These are phyloP conservation scores for Polyommatus iphigenia DNA, from an alignment of 2,888 invertebrate species.

Conservation along the genomic window DNA sequence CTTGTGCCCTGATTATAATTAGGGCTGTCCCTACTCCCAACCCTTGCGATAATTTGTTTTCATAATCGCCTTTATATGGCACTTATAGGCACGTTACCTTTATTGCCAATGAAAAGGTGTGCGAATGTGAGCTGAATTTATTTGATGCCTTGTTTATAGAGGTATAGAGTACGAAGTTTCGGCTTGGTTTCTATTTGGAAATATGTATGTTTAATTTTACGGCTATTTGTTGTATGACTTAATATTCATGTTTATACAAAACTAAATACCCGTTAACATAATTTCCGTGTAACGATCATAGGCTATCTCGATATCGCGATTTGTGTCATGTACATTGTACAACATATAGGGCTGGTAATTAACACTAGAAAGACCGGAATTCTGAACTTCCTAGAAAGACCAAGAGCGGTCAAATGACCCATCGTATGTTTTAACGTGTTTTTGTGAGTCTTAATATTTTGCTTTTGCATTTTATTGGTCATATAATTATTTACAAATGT, in stretches of 20 bases:
- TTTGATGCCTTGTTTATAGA: not conserved
- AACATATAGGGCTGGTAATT: not conserved
- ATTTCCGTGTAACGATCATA: constrained; percentile 20
- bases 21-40: constrained; percentile 31
- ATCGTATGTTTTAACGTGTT: too few relatives aligned
- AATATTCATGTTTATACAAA: too few relatives aligned
- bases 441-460: too few relatives aligned
- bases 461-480: too few relatives aligned
- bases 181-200: not conserved
- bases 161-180: not conserved
- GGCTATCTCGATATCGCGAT: constrained; percentile 5
- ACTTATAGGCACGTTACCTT: not conserved
- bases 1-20: constrained; percentile 37
- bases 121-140: not conserved
- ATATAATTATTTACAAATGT: too few relatives aligned
- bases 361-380: too few relatives aligned
- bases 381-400: too few relatives aligned
- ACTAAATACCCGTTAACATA: not conserved
- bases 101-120: constrained; percentile 18
- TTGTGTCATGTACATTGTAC: constrained; percentile 1
- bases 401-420: too few relatives aligned
- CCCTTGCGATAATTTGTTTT: constrained; percentile 20
- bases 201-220: too few relatives aligned
- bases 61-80: constrained; percentile 20
- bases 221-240: too few relatives aligned